Evolutionary conservation across 2,888 invertebrate species (phyloP).

Genomic region (Cistogaster globosa): DNA sequence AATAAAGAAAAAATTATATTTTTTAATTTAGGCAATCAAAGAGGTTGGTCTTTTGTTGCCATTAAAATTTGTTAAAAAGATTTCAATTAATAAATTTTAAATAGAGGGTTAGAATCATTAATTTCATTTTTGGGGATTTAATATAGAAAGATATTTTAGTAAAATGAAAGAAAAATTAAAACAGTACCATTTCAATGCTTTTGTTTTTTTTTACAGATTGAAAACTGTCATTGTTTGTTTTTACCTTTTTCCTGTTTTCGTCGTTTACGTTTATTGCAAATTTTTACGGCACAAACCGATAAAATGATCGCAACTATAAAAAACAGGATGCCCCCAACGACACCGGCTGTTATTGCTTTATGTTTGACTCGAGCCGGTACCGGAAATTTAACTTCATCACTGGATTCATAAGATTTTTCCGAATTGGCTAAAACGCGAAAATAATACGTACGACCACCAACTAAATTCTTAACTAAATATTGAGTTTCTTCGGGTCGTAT

Average conservation of each 20-base stretch:
- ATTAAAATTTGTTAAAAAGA: slow-evolving; percentile 21
- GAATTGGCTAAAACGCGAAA: slow-evolving; percentile 96
- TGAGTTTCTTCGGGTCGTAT: slow-evolving; percentile 95
- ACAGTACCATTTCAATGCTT: slow-evolving; percentile 74
- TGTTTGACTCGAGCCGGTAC: slow-evolving; percentile 96
- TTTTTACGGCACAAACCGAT: slow-evolving; percentile 98
- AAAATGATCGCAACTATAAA: slow-evolving; percentile 98
- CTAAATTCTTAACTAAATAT: slow-evolving; percentile 96
- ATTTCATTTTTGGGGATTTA: not conserved
- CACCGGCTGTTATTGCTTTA: slow-evolving; percentile 97
- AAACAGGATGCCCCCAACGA: slow-evolving; percentile 98
- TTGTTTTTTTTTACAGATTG: slow-evolving; percentile 56
- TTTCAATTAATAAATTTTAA: not conserved
- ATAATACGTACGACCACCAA: slow-evolving; percentile 95
- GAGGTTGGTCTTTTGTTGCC: slow-evolving; percentile 3
- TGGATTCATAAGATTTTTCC: slow-evolving; percentile 92
- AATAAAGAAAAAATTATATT: not conserved
- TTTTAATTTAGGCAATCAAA: not conserved
- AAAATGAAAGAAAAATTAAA: not conserved
- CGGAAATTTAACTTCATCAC: slow-evolving; percentile 93
- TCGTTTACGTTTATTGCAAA: slow-evolving; percentile 97
- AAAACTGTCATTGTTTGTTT: slow-evolving; percentile 75
- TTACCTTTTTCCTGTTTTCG: slow-evolving; percentile 99
- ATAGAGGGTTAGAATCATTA: not conserved
- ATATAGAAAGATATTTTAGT: not conserved